Conservation (phyloP, 2,888 invertebrate species). For the Nasonia oneida region DNA sequence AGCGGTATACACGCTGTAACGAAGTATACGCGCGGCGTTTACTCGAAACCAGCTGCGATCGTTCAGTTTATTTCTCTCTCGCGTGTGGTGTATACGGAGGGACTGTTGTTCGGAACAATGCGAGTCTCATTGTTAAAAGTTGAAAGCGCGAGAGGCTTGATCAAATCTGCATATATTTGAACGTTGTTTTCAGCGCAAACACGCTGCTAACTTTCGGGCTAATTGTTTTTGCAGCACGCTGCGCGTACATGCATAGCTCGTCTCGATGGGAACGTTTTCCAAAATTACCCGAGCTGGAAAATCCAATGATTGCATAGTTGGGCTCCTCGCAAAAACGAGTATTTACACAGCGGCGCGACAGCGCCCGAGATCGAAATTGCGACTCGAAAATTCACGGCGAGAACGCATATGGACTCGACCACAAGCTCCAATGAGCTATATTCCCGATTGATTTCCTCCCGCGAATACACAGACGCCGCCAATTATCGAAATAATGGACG, state of each 20-base stretch:
- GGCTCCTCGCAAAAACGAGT: neutral
- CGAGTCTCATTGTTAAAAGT: neutral
- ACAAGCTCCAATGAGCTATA: conserved; percentile 33
- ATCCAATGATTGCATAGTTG: neutral
- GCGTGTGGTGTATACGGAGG: neutral
- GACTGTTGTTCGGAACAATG: neutral
- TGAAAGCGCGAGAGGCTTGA: neutral
- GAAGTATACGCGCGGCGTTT: neutral
- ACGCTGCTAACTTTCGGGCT: neutral
- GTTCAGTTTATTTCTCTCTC: neutral
- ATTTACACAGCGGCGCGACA: neutral
- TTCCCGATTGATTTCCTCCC: conserved; percentile 59
- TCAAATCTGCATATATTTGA: conserved; percentile 3
- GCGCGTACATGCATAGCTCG: neutral
- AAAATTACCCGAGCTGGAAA: neutral
- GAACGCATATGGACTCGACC: conserved; percentile 17
- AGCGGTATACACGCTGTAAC: neutral
- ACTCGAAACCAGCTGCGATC: neutral
- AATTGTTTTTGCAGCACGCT: neutral
- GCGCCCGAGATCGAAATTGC: conserved; percentile 34
- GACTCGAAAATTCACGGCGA: conserved; percentile 52
- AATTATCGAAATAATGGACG: conserved; percentile 59
- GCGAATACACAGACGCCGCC: conserved; percentile 36
- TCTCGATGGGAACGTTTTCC: neutral
- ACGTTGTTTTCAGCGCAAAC: neutral